Conservation (phyloP, 2,113 vertebrate species). For the Catagonus wagneri region DNA sequence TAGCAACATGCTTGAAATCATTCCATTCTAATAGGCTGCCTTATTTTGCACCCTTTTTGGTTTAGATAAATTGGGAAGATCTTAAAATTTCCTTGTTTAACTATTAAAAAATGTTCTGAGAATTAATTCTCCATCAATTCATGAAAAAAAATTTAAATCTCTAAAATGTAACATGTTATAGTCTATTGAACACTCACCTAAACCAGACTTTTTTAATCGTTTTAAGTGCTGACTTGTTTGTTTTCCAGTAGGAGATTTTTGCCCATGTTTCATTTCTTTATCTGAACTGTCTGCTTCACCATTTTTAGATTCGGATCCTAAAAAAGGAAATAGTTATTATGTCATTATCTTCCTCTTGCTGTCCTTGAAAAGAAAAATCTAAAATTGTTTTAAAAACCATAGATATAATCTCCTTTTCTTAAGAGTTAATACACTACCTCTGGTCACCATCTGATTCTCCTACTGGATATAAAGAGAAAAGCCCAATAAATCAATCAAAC, state of each 20-base stretch:
- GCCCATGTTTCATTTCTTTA: slow-evolving; percentile 93
- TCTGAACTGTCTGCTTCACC: slow-evolving; percentile 93
- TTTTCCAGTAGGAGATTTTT: slow-evolving; percentile 92
- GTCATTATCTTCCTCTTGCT: slow-evolving; percentile 78
- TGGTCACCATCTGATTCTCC: slow-evolving; percentile 81
- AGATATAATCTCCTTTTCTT: slow-evolving; percentile 73
- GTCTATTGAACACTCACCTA: slow-evolving; percentile 88
- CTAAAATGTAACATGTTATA: slow-evolving; percentile 48
- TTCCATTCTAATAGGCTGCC: slow-evolving; percentile 1
- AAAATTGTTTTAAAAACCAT: slow-evolving; percentile 55
- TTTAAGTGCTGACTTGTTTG: slow-evolving; percentile 93
- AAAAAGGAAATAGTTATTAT: slow-evolving; percentile 83
- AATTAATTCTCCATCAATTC: neutral
- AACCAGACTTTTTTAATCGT: slow-evolving; percentile 93
- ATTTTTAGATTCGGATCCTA: slow-evolving; percentile 93
- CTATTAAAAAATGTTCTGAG: neutral
- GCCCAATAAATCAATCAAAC: slow-evolving; percentile 89
- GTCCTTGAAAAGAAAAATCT: slow-evolving; percentile 75
- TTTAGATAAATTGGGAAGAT: slow-evolving; percentile 57
- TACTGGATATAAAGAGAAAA: slow-evolving; percentile 84
- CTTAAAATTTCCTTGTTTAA: slow-evolving; percentile 62
- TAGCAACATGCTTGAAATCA: slow-evolving; percentile 41
- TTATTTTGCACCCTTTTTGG: slow-evolving; percentile 45
- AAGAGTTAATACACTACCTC: slow-evolving; percentile 81
- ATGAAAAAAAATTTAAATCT: slow-evolving; percentile 46